Conservation (phyloP, 2,888 invertebrate species). For the Nymphalis polychloros region DNA sequence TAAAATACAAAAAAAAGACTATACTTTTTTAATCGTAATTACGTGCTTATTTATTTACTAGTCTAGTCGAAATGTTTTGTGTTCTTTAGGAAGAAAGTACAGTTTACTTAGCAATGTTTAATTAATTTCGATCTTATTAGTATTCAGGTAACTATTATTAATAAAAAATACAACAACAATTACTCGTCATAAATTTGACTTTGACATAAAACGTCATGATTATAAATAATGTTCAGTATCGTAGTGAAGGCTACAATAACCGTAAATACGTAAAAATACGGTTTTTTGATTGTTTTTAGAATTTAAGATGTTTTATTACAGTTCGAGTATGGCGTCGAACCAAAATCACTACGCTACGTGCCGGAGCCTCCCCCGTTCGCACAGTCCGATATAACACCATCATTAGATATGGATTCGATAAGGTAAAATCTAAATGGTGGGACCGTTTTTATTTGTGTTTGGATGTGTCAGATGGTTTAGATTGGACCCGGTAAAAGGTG, state of each 20-base stretch:
- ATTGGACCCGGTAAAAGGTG: too few species aligned
- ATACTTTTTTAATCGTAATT: too few species aligned
- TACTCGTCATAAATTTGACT: not conserved
- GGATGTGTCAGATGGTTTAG: too few species aligned
- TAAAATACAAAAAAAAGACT: too few species aligned
- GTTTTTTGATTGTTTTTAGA: not conserved
- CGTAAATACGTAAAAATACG: not conserved
- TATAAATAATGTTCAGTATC: not conserved
- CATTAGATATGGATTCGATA: slow-evolving; percentile 80
- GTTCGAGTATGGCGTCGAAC: slow-evolving; percentile 91
- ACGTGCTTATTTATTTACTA: too few species aligned
- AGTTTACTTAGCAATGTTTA: too few species aligned
- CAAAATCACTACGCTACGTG: slow-evolving; percentile 86
- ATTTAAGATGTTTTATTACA: slow-evolving; percentile 47
- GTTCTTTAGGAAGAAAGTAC: too few species aligned
- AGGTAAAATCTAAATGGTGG: slow-evolving; percentile 65
- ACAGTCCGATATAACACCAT: slow-evolving; percentile 82
- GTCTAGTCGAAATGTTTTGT: too few species aligned
- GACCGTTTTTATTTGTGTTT: too few species aligned
- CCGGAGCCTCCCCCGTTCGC: slow-evolving; percentile 82
- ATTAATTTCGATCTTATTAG: too few species aligned
- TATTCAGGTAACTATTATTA: too few species aligned
- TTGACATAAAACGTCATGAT: not conserved
- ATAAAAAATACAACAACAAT: too few species aligned
- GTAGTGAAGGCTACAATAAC: not conserved